A percentile compares a stretch with the other conserved stretches of the same genome.
Conservation (phyloP, 2,888 invertebrate species). For the Lottia scabra region DNA sequence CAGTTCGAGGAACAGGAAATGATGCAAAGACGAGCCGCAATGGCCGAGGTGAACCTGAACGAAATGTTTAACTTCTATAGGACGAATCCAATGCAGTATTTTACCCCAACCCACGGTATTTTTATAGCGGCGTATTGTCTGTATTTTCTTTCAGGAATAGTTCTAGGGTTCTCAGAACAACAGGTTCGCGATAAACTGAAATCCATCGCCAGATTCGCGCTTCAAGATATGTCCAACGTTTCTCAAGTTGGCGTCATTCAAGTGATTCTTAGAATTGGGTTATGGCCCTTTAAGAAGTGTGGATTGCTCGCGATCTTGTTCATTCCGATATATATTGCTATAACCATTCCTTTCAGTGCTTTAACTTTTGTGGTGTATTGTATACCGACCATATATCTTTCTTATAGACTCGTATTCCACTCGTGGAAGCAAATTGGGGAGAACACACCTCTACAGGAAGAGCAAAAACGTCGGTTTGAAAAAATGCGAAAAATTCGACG, state of each 20-base stretch:
- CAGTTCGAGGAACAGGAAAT: slow-evolving; percentile 60
- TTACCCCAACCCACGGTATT: slow-evolving; percentile 59
- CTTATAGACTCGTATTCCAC: slow-evolving; percentile 59
- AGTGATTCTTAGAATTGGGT: slow-evolving; percentile 51
- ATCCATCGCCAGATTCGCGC: slow-evolving; percentile 51
- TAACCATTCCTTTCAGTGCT: slow-evolving; percentile 50
- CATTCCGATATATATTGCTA: slow-evolving; percentile 50
- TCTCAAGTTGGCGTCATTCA: slow-evolving; percentile 59
- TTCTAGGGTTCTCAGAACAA: slow-evolving; percentile 51
- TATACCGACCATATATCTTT: slow-evolving; percentile 61
- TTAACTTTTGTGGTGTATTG: slow-evolving; percentile 56
- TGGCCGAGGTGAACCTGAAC: slow-evolving; percentile 37
- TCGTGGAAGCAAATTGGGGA: slow-evolving; percentile 47
- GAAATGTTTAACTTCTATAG: slow-evolving; percentile 51
- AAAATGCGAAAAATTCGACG: slow-evolving; percentile 39
- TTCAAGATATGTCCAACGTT: slow-evolving; percentile 60
- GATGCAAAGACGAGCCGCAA: slow-evolving; percentile 36
- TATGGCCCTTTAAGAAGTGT: slow-evolving; percentile 63
- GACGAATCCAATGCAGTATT: slow-evolving; percentile 58
- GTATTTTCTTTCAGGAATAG: slow-evolving; percentile 54
- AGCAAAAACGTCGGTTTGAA: slow-evolving; percentile 31
- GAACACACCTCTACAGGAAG: slow-evolving; percentile 29
- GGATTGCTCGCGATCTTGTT: slow-evolving; percentile 58
- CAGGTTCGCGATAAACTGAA: slow-evolving; percentile 46
- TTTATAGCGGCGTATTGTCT: slow-evolving; percentile 59